Percentiles rank a stretch among this genome's conserved stretches.
phyloP scores from a whole-genome alignment of 2,888 invertebrate species.

The Hipparchia sbordonii region DNA sequence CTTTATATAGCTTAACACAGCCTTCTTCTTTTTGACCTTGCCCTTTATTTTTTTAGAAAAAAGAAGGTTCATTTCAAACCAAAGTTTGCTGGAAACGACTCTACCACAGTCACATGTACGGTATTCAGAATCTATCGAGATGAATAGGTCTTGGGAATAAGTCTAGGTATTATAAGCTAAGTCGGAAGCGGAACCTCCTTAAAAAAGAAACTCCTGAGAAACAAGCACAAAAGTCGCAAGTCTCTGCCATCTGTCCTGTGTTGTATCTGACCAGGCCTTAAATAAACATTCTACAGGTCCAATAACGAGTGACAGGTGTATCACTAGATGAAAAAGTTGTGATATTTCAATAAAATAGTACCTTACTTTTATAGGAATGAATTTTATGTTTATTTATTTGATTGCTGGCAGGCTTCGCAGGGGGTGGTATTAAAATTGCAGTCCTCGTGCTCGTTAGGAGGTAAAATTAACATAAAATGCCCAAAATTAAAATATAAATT shows the following conservation, averaged over 20 bases:
- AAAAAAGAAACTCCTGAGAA: no score
- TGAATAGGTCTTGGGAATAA: no score
- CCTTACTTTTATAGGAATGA: slow-evolving; percentile 1
- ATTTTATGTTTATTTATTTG: neutral
- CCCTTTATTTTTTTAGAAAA: no score
- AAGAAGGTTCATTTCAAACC: neutral
- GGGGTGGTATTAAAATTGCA: slow-evolving; percentile 13
- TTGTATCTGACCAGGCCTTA: neutral
- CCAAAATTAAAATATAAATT: neutral
- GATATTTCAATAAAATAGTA: slow-evolving; percentile 1
- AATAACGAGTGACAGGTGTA: slow-evolving; percentile 14
- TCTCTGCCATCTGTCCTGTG: neutral
- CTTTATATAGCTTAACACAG: no score
- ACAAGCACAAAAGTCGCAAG: no score
- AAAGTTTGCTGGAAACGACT: neutral
- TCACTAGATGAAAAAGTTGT: neutral
- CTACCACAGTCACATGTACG: neutral
- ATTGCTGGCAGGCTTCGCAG: neutral
- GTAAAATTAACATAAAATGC: neutral
- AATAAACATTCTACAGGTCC: neutral
- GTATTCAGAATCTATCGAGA: no score
- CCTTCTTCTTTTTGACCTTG: no score
- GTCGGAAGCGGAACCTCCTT: no score
- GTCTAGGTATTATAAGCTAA: no score
- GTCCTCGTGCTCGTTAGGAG: neutral